Evolutionary conservation across 1,140 invertebrate species (phyloP).

Genomic region (Lepidurus couesii): DNA sequence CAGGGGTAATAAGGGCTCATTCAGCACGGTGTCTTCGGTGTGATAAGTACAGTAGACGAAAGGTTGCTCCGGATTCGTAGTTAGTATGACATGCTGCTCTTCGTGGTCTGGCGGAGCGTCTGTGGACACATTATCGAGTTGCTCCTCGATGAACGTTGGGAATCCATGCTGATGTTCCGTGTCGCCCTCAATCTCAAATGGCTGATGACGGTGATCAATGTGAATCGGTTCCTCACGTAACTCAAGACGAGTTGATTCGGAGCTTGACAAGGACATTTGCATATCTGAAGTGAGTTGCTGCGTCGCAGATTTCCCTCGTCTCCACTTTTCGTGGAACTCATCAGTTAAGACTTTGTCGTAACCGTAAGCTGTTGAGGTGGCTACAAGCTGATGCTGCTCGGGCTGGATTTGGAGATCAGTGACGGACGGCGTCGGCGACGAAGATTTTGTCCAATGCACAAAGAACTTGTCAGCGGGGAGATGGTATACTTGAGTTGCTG

Average conservation of each 20-base stretch:
- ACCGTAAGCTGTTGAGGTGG: background rate
- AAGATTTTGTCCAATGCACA: background rate
- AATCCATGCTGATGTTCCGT: background rate
- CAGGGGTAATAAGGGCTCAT: background rate
- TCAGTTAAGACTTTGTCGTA: background rate
- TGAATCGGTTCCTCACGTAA: background rate
- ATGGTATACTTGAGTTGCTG: background rate
- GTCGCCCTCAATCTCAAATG: background rate
- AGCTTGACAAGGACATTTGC: background rate
- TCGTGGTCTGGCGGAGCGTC: background rate
- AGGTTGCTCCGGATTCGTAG: background rate
- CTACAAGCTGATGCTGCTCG: background rate
- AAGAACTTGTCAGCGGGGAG: background rate
- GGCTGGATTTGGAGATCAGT: background rate
- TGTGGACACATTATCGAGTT: constrained; percentile 3
- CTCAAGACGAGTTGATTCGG: background rate
- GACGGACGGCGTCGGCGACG: background rate
- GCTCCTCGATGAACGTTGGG: background rate
- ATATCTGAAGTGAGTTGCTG: background rate
- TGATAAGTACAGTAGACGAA: background rate
- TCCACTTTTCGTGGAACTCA: background rate
- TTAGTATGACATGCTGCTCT: background rate
- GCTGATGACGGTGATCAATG: background rate
- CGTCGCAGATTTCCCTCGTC: background rate
- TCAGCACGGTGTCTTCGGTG: background rate